phyloP scores from a whole-genome alignment of 92 coral and sea anemone species.

The Porites lobata region DNA sequence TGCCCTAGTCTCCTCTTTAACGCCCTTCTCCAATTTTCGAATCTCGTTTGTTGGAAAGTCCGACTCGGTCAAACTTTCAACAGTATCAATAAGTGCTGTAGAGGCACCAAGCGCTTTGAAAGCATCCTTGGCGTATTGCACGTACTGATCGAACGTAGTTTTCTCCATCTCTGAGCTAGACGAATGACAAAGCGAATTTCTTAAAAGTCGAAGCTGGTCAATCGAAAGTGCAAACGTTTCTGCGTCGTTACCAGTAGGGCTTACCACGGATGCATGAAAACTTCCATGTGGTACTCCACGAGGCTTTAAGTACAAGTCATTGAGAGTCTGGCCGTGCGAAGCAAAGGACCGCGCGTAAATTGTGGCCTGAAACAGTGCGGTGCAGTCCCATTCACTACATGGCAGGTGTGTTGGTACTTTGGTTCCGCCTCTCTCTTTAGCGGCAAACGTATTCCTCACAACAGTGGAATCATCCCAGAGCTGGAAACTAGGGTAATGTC shows the following conservation, averaged over 20 bases:
- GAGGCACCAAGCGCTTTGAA: conserved; percentile 43
- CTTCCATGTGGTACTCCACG: conserved; percentile 8
- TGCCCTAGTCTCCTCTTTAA: background rate
- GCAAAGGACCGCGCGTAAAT: conserved; percentile 34
- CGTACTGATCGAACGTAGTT: conserved; percentile 20
- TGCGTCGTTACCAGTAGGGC: conserved; percentile 34
- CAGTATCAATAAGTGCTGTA: conserved; percentile 26
- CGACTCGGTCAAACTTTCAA: conserved; percentile 48
- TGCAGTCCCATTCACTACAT: conserved; percentile 49
- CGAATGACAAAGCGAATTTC: conserved; percentile 53
- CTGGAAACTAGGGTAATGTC: conserved; percentile 33
- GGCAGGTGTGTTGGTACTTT: conserved; percentile 22
- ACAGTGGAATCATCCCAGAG: conserved; percentile 66
- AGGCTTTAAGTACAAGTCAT: conserved; percentile 32
- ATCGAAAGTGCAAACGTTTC: conserved; percentile 57
- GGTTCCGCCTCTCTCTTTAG: conserved; percentile 1
- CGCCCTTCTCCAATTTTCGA: conserved; percentile 11
- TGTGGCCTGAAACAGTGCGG: conserved; percentile 40
- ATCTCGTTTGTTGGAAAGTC: conserved; percentile 56
- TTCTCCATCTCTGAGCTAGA: conserved; percentile 43
- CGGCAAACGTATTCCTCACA: conserved; percentile 45
- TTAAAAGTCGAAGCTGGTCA: conserved; percentile 63
- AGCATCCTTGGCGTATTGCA: conserved; percentile 49
- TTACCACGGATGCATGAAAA: conserved; percentile 46
- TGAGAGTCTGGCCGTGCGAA: conserved; percentile 7